phyloP scores from a whole-genome alignment of 2,113 vertebrate species.

The Epinephelus lanceolatus region DNA sequence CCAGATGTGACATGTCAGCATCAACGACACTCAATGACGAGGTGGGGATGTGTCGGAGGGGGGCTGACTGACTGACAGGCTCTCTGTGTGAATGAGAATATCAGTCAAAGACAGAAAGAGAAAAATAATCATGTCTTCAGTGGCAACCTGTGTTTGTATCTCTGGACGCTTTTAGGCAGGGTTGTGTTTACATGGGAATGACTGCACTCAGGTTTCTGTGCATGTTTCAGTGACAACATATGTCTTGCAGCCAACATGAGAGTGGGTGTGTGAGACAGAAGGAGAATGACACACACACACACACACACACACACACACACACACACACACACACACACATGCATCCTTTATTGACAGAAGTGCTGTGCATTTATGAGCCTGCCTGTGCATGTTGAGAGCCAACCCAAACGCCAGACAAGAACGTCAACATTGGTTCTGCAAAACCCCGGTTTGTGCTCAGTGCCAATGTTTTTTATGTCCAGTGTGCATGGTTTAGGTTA shows the following conservation, averaged over 20 bases:
- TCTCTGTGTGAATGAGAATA: constrained; percentile 61
- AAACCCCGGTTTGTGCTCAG: not conserved
- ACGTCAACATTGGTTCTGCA: not conserved
- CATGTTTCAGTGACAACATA: constrained; percentile 46
- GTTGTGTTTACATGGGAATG: constrained; percentile 40
- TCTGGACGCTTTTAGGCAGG: not conserved
- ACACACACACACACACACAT: not conserved
- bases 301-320: too few relatives aligned
- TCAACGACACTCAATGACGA: constrained; percentile 70
- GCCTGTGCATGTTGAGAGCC: constrained; percentile 24
- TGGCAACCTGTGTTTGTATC: constrained; percentile 52
- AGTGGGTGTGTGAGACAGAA: constrained; percentile 3
- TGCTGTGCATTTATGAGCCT: constrained; percentile 28
- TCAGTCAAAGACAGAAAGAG: constrained; percentile 57
- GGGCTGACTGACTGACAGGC: constrained; percentile 62
- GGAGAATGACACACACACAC: not conserved
- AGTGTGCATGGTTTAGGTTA: not conserved
- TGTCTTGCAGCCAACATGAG: constrained; percentile 31
- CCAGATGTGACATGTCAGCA: constrained; percentile 83
- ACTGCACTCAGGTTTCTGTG: constrained; percentile 27
- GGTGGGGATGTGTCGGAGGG: constrained; percentile 19
- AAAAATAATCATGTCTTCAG: constrained; percentile 61
- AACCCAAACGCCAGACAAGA: not conserved
- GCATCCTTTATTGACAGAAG: constrained; percentile 13
- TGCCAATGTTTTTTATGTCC: not conserved